phyloP scores from a whole-genome alignment of 2,113 vertebrate species.

The Todiramphus saurophagus region DNA sequence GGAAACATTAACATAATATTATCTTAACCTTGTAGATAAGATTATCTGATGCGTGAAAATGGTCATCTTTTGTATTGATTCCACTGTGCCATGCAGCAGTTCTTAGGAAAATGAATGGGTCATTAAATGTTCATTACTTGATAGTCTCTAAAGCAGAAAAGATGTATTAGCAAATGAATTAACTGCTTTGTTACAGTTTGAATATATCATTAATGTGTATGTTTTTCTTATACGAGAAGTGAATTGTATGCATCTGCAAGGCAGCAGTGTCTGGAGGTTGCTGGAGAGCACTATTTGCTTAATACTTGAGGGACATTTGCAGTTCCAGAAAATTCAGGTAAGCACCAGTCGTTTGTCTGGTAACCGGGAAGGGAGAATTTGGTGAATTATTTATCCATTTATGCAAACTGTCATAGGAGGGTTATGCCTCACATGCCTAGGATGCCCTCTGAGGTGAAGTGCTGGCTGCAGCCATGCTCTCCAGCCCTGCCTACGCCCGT shows the following conservation, averaged over 20 bases:
- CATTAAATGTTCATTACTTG: constrained; percentile 65
- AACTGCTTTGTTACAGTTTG: constrained; percentile 54
- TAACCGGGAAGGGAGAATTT: not conserved
- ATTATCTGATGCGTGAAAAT: constrained; percentile 69
- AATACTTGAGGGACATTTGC: not conserved
- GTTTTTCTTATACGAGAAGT: not conserved
- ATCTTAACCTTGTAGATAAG: constrained; percentile 72
- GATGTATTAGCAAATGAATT: constrained; percentile 68
- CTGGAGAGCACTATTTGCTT: not conserved
- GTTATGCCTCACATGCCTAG: not conserved
- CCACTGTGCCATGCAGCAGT: not conserved
- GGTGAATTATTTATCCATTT: not conserved
- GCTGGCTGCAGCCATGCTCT: not conserved
- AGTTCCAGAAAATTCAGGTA: not conserved
- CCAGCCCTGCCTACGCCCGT: not conserved
- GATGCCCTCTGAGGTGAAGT: accelerated
- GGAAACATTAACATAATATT: constrained; percentile 70
- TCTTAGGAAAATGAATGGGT: constrained; percentile 63
- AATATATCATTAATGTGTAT: constrained; percentile 55
- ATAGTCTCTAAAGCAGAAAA: constrained; percentile 62
- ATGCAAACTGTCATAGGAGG: not conserved
- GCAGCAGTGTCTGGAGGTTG: not conserved
- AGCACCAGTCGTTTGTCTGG: not conserved
- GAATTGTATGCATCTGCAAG: not conserved
- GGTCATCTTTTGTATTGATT: constrained; percentile 71